Evolutionary conservation across 1,140 invertebrate genomes (phyloP), one percentile per base, ranked within the genome.

Genomic region (Papilio dardanus): DNA sequence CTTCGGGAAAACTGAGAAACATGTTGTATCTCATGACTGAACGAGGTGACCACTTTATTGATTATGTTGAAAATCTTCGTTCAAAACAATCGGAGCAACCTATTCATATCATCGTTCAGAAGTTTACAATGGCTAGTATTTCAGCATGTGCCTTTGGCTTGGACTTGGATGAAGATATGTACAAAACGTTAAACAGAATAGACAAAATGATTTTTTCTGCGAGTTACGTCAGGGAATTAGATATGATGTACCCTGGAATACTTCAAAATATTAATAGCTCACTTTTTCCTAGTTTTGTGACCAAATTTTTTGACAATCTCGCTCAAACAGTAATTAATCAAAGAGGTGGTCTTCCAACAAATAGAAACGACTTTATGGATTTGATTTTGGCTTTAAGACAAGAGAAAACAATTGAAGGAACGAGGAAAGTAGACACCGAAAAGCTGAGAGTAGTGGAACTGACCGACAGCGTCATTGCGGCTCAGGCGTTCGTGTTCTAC

Each of bases 1-100:
- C 95, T 0, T 93, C 95, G 1, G 94, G 92, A 0, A 95, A 95
- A 84, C 90, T 96, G 79, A 95, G 94, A 82, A 86, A 88, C n/a
- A 95, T 95, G 93, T 94, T 2, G 87, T 94, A 7, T 95, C 95
- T 77, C 10, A 40, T 68, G 31, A 30, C n/a, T 28, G 54, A 62
- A 37, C 31, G 37, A 5, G 68, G 68, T 42, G 68, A 71, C 16
- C 40, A 3, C n/a, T 68, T 68, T 68, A 1, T 68, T 19, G 33
- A 68, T 5, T 68, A 68, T 40, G 66, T 68, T 40, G 35, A 37
- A 1, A 75, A 31, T 33, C 6, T 77, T n/a, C 74, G 31, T 10
- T 31, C 37, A 65, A 74, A 42, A 16, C 7, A 42, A 14, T 10
- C 42, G 16, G 76, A 78, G 46, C 73, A 78, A n/a, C 67, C 78